A percentile compares a stretch with the other conserved stretches of the same genome.
Conservation (phyloP, 2,888 invertebrate species). For the Parascotia fuliginaria region DNA sequence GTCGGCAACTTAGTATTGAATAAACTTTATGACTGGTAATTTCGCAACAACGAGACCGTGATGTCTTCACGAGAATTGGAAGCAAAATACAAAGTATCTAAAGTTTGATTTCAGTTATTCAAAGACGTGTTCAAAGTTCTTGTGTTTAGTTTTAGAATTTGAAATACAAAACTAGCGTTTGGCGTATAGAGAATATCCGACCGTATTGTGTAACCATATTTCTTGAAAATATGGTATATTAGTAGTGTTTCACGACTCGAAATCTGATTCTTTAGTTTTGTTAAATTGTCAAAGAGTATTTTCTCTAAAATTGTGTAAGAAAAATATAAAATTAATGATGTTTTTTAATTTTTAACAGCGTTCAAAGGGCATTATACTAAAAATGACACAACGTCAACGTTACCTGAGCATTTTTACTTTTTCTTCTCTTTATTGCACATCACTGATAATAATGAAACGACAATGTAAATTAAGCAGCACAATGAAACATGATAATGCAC, state of each 20-base stretch:
- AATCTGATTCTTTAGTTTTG: no score
- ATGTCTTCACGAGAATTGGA: not conserved
- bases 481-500: conserved; percentile 1
- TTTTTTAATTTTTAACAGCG: no score
- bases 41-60: not conserved
- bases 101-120: not conserved
- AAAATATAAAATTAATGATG: no score
- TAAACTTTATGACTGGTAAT: conserved; percentile 2
- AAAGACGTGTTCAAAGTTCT: not conserved
- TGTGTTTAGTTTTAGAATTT: no score
- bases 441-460: not conserved
- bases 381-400: not conserved
- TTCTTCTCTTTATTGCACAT: not conserved
- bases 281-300: no score
- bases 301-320: no score
- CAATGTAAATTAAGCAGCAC: conserved; percentile 1
- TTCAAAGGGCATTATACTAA: no score
- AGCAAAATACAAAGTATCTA: conserved; percentile 1
- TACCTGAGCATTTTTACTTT: not conserved
- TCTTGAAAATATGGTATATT: no score
- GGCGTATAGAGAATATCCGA: no score
- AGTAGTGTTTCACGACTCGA: no score
- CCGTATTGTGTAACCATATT: no score
- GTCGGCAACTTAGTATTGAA: not conserved
- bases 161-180: no score